A percentile compares a stretch with the other conserved stretches of the same genome.
These are phyloP conservation scores for Garrulus glandarius DNA, from an alignment of 2,797 vertebrate species.

Conservation along the genomic window DNA sequence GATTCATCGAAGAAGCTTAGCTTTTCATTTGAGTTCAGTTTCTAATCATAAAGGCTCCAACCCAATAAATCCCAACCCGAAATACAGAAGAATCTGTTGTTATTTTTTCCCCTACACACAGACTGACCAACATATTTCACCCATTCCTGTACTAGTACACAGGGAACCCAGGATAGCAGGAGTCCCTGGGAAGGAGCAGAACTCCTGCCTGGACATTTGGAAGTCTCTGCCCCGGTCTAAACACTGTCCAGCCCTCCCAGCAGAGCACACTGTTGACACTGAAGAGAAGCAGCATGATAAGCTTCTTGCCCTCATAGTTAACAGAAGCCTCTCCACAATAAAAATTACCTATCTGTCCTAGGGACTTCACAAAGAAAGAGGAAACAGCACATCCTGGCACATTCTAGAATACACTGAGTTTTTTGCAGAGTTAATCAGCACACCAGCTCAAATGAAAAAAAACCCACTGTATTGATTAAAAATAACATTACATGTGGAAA, in stretches of 20 bases:
- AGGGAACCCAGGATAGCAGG: background rate
- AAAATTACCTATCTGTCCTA: background rate
- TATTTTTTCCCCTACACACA: no score
- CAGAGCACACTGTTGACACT: background rate
- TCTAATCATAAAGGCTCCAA: background rate
- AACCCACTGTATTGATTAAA: background rate
- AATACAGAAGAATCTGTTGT: background rate
- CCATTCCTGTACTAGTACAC: fast-evolving
- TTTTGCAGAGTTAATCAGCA: background rate
- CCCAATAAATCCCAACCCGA: background rate
- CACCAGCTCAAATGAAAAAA: background rate
- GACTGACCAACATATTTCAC: background rate
- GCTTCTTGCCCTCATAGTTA: background rate
- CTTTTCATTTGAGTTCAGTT: background rate
- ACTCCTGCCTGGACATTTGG: background rate
- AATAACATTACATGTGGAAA: background rate
- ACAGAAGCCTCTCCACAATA: background rate
- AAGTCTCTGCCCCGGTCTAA: background rate
- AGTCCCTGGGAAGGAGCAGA: background rate
- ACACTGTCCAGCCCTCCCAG: background rate
- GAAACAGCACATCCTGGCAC: background rate
- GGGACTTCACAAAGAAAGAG: background rate
- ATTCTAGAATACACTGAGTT: background rate
- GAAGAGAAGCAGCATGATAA: background rate
- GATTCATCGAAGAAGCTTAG: background rate